Evolutionary conservation across 2,113 vertebrate species (phyloP), one percentile per base, ranked within the genome.

Genomic region (Pterocles gutturalis): DNA sequence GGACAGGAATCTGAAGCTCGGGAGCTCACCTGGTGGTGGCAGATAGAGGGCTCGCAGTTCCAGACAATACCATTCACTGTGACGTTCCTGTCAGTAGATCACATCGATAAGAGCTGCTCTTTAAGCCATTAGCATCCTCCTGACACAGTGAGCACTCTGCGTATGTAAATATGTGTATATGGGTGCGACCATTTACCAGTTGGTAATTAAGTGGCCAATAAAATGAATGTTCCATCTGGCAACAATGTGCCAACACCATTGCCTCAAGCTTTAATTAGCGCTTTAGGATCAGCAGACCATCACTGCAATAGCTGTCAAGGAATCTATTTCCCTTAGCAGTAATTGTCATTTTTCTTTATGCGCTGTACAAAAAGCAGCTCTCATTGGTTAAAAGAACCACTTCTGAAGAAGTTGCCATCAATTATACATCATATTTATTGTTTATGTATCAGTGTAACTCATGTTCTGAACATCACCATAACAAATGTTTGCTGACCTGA

Each of bases 151-250:
- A 96, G 86, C 71, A 49, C 53, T 75, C 66, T 79, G 48, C 60
- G 67, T 61, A 94, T 34, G 89, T 81, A 96, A 96, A 96, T 83
- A 62, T 6, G 8, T 71, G 91, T 86, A 79, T 86, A 57, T 90
- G 51, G 69, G 88, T 81, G 67, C 83, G 88, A 75, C 38, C 16
- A 5, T 60, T 88, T 87, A 89, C 36, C 83, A 82, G 48, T 73
- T 83, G 36, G 66, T 94, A 96, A 97, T 83, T 83, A 97, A 96
- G 48, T 31, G 81, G 54, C 33, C 48, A 94, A 71, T 82, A 86
- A 94, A 93, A 87, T n/a, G 53, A 87, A 92, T 66, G 67, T 26
- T 87, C 94, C 73, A 83, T 87, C 91, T 92, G 73, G 80, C 29
- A 96, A 78, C 73, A 86, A 58, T 45, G 45, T 79, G 76, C 77